Evolutionary conservation across 2,797 vertebrate species (phyloP), one percentile per base, ranked within the genome.

Genomic region (Danio tinwini): DNA sequence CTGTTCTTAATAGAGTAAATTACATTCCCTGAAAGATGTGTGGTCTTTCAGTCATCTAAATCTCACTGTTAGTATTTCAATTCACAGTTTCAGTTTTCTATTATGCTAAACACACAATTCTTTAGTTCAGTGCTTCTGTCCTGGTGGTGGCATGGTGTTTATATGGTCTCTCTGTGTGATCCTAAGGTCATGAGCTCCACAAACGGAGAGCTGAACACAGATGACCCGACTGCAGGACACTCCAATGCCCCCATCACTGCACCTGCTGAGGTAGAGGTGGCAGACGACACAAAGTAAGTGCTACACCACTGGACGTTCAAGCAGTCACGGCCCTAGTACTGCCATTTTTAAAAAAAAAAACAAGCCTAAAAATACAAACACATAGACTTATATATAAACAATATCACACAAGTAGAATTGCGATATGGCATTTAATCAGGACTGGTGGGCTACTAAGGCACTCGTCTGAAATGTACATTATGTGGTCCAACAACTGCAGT

Each of bases 221-320:
- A 99, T 0, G 97, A 99, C 88, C 97, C 97, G 13, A 98, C 96
- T 0, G 97, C 97, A 0, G 97, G 96, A 88, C 97, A 98, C 90
- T 99, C 97, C 72, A 99, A 98, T 1, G 97, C 97, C 74, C 97
- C 97, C 88, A 99, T 99, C 93, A 98, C 97, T 0, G 96, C 97
- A 67, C 95, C 96, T 14, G 94, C 97, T 0, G 97, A 98, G 89
- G 95, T 98, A 58, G 97, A 99, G 90, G 97, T 98, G 92, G 94
- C 96, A 1, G 97, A 98, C 6, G 97, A 99, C 93, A 97, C 97
- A 87, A 99, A 98, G 97, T 99, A 93, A 83, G 96, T 81, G 6
- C 16, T 39, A 16, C 0, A 61, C 14, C 29, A 39, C 29, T 39
- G 63, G 42, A 14, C 39, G 47, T 0, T 14, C 11, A 29, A 42